Base-by-base conservation (phyloP, 2,888 invertebrate species). In the Coleophora flavipennella region DNA sequence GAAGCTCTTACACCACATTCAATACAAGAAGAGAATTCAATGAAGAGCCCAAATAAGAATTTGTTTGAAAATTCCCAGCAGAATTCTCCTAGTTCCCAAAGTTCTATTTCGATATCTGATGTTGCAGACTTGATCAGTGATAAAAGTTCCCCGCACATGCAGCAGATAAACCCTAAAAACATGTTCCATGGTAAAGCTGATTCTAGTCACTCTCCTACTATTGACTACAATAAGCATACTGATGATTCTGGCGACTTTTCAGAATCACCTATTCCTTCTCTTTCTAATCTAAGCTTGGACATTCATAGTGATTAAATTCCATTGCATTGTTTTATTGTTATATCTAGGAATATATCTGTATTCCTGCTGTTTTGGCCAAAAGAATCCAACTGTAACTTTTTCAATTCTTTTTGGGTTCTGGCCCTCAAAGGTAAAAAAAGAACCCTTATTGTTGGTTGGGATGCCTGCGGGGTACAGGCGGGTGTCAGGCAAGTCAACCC, bases 51-150 rank as follows among this genome's bases (percentile, higher is more conserved):
- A 13, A 60, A 55, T 33, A 67, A 62, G 44, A 57, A 47, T 43
- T 51, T 55, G 3, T 27, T 48, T 38, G 63, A 64, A 40, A 72
- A 64, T 48, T 67, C 62, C 9, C 67, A 61, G 41, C 67, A 68
- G 39, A 67, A 62, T 31, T 79, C 80, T 8, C 62, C 66, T 36
- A 74, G 67, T 35, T 72, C 78, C 14, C 68, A 62, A 35, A 81
- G 80, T 47, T 83, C 84, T 3, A 57, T 81, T 12, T 84, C 84
- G 13, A 55, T 80, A 55, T 83, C 83, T 12, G 83, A 84, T 62
- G 78, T 83, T 37, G 76, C 77, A 26, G 83, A 84, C 55, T 62
- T 84, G 39, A 66, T 84, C 14, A 81, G 78, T 70, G 79, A 79
- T 37, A 74, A 67, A 46, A 76, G 68, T 52, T 57, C 55, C 27